A percentile compares a stretch with the other conserved stretches of the same genome.
phyloP scores from a whole-genome alignment of 2,113 vertebrate species.

The Hemichromis elongatus region DNA sequence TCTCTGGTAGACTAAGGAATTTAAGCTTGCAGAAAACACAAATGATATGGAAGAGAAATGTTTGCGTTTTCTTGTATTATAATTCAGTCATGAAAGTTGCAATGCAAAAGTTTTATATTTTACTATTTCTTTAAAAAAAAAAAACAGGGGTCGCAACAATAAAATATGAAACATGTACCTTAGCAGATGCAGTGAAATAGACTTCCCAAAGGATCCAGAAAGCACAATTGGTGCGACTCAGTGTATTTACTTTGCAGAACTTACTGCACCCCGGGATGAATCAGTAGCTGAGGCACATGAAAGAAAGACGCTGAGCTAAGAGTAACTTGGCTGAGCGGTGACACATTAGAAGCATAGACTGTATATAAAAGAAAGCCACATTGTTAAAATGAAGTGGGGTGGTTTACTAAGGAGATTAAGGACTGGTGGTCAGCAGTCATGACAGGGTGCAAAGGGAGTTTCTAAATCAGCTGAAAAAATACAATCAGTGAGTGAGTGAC shows the following conservation, averaged over 20 bases:
- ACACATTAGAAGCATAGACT: background rate
- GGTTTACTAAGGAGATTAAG: background rate
- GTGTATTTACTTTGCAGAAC: slow-evolving; percentile 15
- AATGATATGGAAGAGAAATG: background rate
- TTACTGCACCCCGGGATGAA: slow-evolving; percentile 16
- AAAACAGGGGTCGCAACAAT: background rate
- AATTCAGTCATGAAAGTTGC: background rate
- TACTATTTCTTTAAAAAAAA: background rate
- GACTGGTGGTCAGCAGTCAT: slow-evolving; percentile 4
- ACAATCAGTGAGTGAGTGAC: background rate
- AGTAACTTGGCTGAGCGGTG: slow-evolving; percentile 22
- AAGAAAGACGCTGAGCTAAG: slow-evolving; percentile 47
- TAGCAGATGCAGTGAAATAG: slow-evolving; percentile 3
- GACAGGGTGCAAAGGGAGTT: background rate
- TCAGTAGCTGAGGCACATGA: slow-evolving; percentile 7
- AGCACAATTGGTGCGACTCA: background rate
- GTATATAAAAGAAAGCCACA: background rate
- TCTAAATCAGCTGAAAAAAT: background rate
- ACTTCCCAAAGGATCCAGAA: background rate
- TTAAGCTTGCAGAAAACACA: background rate
- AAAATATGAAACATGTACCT: background rate
- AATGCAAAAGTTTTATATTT: background rate
- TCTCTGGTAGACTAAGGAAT: background rate
- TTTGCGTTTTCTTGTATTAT: background rate
- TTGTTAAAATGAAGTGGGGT: background rate